Evolutionary conservation across 2,113 vertebrate genomes (phyloP).

Genomic region (Osmerus eperlanus): DNA sequence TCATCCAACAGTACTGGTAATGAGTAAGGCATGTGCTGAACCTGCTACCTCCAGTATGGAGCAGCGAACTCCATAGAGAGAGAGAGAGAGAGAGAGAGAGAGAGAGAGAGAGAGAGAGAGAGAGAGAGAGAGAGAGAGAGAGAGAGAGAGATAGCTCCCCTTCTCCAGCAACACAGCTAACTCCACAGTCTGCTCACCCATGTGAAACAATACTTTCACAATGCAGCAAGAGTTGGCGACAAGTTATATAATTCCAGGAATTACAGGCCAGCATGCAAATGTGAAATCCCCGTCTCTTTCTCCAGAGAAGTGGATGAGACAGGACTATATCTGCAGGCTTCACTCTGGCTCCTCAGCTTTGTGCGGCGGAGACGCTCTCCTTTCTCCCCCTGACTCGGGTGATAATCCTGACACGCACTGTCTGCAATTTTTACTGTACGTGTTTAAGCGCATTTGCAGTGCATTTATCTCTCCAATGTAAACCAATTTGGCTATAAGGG

Average conservation of each 20-base stretch:
- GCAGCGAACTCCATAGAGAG: not conserved
- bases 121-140: too few relatives aligned
- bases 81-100: too few relatives aligned
- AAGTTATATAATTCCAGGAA: slow-evolving; percentile 74
- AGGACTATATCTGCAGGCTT: slow-evolving; percentile 69
- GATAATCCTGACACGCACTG: slow-evolving; percentile 79
- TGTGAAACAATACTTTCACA: slow-evolving; percentile 73
- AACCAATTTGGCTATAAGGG: slow-evolving; percentile 79
- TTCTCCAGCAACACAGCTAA: slow-evolving; percentile 32
- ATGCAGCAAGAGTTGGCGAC: slow-evolving; percentile 59
- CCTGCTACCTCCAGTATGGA: not conserved
- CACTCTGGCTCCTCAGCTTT: slow-evolving; percentile 68
- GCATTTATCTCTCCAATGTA: slow-evolving; percentile 79
- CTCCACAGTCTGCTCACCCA: slow-evolving; percentile 60
- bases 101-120: too few relatives aligned
- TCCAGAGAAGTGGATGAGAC: slow-evolving; percentile 71
- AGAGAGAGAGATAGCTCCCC: not conserved
- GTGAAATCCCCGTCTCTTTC: slow-evolving; percentile 72
- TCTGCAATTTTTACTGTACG: slow-evolving; percentile 79
- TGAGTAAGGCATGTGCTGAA: slow-evolving; percentile 19
- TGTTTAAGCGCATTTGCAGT: slow-evolving; percentile 79
- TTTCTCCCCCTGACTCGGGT: slow-evolving; percentile 67
- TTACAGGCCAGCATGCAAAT: slow-evolving; percentile 73
- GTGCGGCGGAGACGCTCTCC: slow-evolving; percentile 64
- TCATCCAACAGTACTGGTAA: slow-evolving; percentile 2